phyloP scores from a whole-genome alignment of 2,113 vertebrate genomes.

The Setophaga petechia region DNA sequence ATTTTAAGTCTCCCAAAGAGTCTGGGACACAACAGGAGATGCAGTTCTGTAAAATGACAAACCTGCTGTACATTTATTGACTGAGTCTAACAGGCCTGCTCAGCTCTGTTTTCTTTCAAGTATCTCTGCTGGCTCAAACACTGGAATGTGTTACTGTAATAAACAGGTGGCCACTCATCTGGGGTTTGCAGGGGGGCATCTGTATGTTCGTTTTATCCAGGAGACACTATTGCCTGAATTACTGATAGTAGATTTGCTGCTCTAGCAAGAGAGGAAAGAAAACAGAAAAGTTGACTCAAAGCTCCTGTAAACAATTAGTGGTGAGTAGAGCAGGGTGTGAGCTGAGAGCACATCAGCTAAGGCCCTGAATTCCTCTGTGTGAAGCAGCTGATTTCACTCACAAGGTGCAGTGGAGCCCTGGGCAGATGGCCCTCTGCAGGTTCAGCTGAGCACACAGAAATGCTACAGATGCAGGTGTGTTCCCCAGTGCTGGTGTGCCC shows the following conservation, averaged over 20 bases:
- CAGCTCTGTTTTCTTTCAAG: background rate
- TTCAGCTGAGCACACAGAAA: background rate
- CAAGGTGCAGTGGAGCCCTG: background rate
- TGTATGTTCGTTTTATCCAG: background rate
- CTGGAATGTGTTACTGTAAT: background rate
- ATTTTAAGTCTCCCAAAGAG: background rate
- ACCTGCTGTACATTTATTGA: background rate
- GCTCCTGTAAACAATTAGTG: background rate
- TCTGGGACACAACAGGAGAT: background rate
- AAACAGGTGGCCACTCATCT: background rate
- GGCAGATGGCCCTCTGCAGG: background rate
- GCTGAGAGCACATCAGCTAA: background rate
- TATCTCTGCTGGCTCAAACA: background rate
- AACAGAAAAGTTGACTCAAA: background rate
- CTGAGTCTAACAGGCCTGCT: background rate
- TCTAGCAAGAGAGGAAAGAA: background rate
- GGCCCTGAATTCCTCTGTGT: background rate
- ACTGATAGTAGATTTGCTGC: background rate
- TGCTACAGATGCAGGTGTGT: background rate
- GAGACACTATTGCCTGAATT: background rate
- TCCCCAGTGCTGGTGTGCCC: background rate
- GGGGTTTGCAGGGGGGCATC: background rate
- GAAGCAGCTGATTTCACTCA: background rate
- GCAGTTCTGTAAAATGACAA: background rate
- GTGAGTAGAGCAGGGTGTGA: background rate